Evolutionary conservation across 2,888 invertebrate genomes (phyloP).

Genomic region (Clistopyga incitator): DNA sequence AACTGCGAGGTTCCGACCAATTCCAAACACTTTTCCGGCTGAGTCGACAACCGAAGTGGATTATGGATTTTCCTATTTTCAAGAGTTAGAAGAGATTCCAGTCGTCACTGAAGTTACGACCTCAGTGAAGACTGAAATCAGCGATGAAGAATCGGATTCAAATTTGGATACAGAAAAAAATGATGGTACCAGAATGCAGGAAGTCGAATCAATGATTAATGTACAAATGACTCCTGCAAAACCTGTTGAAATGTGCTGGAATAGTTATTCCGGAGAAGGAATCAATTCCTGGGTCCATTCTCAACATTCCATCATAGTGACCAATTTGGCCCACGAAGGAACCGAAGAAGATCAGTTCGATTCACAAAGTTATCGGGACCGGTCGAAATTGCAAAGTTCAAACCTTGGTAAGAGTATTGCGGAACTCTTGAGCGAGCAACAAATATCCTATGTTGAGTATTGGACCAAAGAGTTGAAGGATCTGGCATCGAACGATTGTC

Average conservation of each 20-base stretch:
- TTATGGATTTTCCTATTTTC: conserved; percentile 63
- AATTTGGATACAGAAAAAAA: conserved; percentile 6
- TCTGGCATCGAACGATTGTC: conserved; percentile 43
- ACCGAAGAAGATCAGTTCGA: not conserved
- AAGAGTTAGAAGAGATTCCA: conserved; percentile 28
- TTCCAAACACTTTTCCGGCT: not conserved
- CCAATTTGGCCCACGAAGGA: not conserved
- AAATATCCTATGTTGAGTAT: conserved; percentile 50
- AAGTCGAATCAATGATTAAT: conserved; percentile 1
- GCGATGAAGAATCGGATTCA: conserved; percentile 42
- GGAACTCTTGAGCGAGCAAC: conserved; percentile 50
- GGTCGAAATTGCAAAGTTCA: not conserved
- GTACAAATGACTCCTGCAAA: not conserved
- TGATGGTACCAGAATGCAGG: not conserved
- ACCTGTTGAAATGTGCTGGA: conserved; percentile 35
- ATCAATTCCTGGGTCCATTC: not conserved
- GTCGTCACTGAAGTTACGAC: not conserved
- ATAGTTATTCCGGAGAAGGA: conserved; percentile 42
- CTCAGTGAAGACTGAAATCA: conserved; percentile 1
- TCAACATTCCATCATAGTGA: not conserved
- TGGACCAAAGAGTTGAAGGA: conserved; percentile 55
- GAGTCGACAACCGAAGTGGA: conserved; percentile 59
- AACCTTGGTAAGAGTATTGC: conserved; percentile 17
- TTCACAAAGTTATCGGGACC: conserved; percentile 9
- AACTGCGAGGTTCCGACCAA: conserved; percentile 51